Conservation (phyloP, 92 coral and sea anemone genomes). For the Scolanthus callimorphus region DNA sequence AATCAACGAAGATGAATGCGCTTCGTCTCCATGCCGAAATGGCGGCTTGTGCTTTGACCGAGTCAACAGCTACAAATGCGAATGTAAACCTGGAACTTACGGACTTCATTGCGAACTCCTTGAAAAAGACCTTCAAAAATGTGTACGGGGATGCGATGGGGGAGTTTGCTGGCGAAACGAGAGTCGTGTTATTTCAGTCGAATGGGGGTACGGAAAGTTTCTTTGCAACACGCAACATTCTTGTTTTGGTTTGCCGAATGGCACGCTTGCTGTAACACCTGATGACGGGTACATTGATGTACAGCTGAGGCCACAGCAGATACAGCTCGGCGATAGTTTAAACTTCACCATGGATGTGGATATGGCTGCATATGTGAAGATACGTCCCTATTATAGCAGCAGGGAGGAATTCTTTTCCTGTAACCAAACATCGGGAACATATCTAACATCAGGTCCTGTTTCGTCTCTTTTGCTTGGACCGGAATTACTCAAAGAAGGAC, state of each 20-base stretch:
- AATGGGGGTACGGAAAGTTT: conserved; percentile 89
- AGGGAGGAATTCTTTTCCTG: conserved; percentile 75
- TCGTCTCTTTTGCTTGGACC: conserved; percentile 44
- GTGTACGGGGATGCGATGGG: conserved; percentile 66
- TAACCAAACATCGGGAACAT: conserved; percentile 74
- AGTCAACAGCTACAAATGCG: conserved; percentile 82
- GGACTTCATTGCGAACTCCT: conserved; percentile 91
- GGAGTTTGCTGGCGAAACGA: conserved; percentile 90
- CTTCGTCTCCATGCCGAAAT: conserved; percentile 86
- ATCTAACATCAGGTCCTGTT: conserved; percentile 46
- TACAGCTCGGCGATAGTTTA: conserved; percentile 84
- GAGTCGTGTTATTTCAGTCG: conserved; percentile 29
- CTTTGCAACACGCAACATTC: conserved; percentile 85
- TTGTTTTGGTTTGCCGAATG: conserved; percentile 78
- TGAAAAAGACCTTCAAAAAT: conserved; percentile 56
- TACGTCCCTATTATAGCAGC: conserved; percentile 59
- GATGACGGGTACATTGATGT: conserved; percentile 86
- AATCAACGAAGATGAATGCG: conserved; percentile 82
- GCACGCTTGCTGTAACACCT: conserved; percentile 21
- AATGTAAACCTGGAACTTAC: conserved; percentile 65
- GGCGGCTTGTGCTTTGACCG: conserved; percentile 86
- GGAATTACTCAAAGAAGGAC: conserved; percentile 60
- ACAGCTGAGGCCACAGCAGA: conserved; percentile 85
- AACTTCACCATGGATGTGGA: conserved; percentile 85
- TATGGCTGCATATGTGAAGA: conserved; percentile 67